Evolutionary conservation across 1,140 invertebrate species (phyloP).

Genomic region (Caenorhabditis remanei): DNA sequence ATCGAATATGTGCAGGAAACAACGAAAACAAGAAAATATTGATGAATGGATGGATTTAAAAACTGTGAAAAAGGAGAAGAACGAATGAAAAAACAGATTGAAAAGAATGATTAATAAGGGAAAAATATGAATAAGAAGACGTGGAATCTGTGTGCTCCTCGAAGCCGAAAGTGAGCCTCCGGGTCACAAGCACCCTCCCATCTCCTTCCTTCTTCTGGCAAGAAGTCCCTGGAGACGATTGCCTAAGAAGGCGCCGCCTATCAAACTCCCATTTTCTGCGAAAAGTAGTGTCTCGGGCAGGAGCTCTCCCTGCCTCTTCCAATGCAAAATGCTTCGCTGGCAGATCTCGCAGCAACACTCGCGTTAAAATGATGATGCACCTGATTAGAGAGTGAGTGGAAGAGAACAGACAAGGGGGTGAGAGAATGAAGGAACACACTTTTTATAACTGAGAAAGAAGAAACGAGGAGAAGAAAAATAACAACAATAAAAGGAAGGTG

Average conservation of each 20-base stretch:
- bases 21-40: conserved; percentile 13
- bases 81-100: neutral
- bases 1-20: neutral
- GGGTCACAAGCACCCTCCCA: conserved; percentile 43
- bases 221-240: conserved; percentile 47
- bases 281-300: conserved; percentile 41
- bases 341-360: conserved; percentile 20
- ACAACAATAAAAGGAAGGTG: conserved; percentile 33
- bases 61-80: neutral
- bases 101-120: conserved; percentile 46
- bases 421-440: conserved; percentile 1
- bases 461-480: neutral
- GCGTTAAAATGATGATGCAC: conserved; percentile 53
- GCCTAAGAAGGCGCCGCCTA: conserved; percentile 54
- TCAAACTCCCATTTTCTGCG: conserved; percentile 50
- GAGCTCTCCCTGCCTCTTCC: neutral
- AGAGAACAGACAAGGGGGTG: neutral
- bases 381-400: conserved; percentile 24
- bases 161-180: conserved; percentile 44
- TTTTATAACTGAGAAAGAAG: conserved; percentile 35
- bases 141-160: conserved; percentile 35
- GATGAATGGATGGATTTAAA: neutral
- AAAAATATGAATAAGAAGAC: conserved; percentile 10
- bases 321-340: neutral
- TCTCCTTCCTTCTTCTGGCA: neutral